A percentile compares a stretch with the other conserved stretches of the same genome.
These are phyloP conservation scores for Paradisaea rubra DNA, from an alignment of 2,113 vertebrate species.

Conservation along the genomic window DNA sequence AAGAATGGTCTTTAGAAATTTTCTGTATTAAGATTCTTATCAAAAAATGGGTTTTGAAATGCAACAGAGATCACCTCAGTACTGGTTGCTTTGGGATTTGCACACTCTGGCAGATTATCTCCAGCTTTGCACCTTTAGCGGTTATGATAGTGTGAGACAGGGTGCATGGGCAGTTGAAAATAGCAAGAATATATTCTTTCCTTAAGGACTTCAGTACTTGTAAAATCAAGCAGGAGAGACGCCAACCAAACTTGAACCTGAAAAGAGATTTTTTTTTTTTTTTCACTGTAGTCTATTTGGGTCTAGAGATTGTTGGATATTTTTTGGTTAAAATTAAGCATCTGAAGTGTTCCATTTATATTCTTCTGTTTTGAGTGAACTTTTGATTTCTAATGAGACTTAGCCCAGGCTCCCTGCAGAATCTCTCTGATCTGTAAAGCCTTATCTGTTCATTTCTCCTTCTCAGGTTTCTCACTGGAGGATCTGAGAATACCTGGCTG, in stretches of 20 bases:
- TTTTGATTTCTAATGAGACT: background rate
- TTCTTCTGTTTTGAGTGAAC: background rate
- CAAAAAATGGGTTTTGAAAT: background rate
- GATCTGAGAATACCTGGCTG: background rate
- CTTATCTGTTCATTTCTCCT: background rate
- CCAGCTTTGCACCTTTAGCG: background rate
- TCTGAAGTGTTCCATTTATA: background rate
- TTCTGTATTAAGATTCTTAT: background rate
- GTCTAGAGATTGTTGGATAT: background rate
- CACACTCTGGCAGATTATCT: background rate
- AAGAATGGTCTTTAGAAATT: background rate
- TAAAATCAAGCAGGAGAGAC: background rate
- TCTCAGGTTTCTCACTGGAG: background rate
- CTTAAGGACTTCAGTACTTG: background rate
- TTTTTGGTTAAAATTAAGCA: background rate
- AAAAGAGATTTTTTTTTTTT: background rate
- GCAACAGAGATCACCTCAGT: background rate
- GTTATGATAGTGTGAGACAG: background rate
- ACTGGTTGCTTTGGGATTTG: background rate
- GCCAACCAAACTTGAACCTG: background rate
- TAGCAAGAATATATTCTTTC: background rate
- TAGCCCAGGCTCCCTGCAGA: background rate
- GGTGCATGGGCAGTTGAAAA: background rate
- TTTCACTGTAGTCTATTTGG: rapidly evolving
- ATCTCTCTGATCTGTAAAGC: background rate